Conservation (phyloP, 2,888 invertebrate species). For the Ceraclea dissimilis region DNA sequence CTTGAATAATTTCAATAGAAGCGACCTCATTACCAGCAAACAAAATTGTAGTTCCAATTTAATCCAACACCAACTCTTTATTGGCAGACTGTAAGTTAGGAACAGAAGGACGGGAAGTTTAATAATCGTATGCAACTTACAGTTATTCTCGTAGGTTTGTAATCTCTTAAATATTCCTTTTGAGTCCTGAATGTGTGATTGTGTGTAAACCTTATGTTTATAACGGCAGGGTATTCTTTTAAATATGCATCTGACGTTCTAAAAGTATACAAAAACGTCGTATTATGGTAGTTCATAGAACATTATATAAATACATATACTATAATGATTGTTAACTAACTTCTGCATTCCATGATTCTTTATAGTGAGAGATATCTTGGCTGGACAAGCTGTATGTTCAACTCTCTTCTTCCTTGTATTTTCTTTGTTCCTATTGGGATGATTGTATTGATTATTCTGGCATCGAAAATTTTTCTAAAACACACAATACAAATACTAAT, state of each 20-base stretch:
- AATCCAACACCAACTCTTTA: no score
- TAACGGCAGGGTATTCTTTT: conserved; percentile 14
- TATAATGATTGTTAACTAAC: not conserved
- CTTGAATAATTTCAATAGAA: no score
- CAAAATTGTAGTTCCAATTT: no score
- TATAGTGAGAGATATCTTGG: conserved; percentile 14
- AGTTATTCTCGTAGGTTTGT: not conserved
- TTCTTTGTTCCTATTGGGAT: conserved; percentile 15
- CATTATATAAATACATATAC: not conserved
- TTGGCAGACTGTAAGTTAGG: no score
- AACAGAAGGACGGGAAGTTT: no score
- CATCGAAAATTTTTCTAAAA: conserved; percentile 16
- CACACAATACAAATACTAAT: not conserved
- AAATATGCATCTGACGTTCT: conserved; percentile 13
- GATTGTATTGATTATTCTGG: conserved; percentile 16
- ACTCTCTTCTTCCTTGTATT: conserved; percentile 14
- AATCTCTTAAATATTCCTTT: conserved; percentile 6
- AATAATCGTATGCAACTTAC: no score
- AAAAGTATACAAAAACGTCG: not conserved
- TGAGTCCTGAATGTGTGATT: conserved; percentile 12
- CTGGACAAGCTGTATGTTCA: conserved; percentile 14
- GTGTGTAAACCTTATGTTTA: conserved; percentile 15
- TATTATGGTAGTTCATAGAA: not conserved
- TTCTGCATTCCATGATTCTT: conserved; percentile 15
- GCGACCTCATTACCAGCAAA: no score